Evolutionary conservation across 1,140 invertebrate species (phyloP).

Genomic region (Agrypnia vestita): DNA sequence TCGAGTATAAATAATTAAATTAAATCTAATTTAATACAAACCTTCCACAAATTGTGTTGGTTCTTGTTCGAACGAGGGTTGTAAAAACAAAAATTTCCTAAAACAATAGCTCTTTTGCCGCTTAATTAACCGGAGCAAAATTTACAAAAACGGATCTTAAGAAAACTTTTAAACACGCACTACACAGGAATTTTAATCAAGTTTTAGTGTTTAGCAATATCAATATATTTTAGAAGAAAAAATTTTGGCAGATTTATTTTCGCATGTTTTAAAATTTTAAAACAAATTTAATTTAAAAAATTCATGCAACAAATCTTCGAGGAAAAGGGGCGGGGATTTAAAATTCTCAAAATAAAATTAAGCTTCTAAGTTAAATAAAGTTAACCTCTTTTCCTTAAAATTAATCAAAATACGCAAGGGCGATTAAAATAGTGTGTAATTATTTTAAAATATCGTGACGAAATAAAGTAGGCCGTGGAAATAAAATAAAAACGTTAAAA

Average conservation of each 20-base stretch:
- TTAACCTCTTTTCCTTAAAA: too few species aligned
- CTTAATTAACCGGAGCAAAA: conserved; percentile 12
- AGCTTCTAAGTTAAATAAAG: too few species aligned
- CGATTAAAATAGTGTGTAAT: too few species aligned
- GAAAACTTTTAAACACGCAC: not conserved
- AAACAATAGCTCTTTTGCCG: conserved; percentile 21
- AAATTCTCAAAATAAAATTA: not conserved
- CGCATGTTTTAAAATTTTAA: conserved; percentile 9
- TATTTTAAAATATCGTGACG: too few species aligned
- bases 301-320: not conserved
- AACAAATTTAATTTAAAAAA: not conserved
- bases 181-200: conserved; percentile 10
- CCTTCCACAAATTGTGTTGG: conserved; percentile 2
- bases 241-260: conserved; percentile 24
- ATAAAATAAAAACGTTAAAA: too few species aligned
- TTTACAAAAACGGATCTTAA: conserved; percentile 13
- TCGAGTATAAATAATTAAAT: too few species aligned
- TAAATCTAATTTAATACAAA: too few species aligned
- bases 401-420: too few species aligned
- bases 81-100: conserved; percentile 13
- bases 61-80: not conserved
- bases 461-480: too few species aligned
- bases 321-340: not conserved
- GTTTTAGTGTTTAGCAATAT: conserved; percentile 25
- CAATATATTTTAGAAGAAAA: not conserved